These are phyloP conservation scores for Menidia beryllina DNA, from an alignment of 2,113 vertebrate genomes.

Conservation along the genomic window DNA sequence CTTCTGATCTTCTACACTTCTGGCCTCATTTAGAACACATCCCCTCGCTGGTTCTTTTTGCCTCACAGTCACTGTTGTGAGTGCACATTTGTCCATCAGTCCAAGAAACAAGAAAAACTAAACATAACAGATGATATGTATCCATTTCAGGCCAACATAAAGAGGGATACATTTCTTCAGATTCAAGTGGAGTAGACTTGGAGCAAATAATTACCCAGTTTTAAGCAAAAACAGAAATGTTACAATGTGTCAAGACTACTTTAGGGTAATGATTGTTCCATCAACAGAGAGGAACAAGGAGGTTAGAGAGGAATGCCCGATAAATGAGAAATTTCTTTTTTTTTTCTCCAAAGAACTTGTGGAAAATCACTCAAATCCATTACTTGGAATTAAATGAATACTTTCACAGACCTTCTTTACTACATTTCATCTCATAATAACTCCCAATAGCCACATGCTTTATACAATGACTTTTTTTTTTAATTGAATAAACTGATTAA, in stretches of 20 bases:
- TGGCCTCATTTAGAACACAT: slow-evolving; percentile 34
- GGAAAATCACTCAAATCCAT: background rate
- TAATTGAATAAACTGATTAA: background rate
- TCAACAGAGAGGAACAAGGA: slow-evolving; percentile 31
- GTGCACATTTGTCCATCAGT: slow-evolving; percentile 48
- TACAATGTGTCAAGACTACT: background rate
- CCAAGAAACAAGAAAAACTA: too few relatives aligned
- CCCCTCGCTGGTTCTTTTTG: slow-evolving; percentile 33
- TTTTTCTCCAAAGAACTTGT: slow-evolving; percentile 35
- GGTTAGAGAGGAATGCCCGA: slow-evolving; percentile 36
- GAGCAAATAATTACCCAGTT: slow-evolving; percentile 44
- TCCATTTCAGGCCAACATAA: too few relatives aligned
- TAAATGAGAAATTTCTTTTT: slow-evolving; percentile 53
- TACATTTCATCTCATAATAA: too few relatives aligned
- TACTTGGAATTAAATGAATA: slow-evolving; percentile 13
- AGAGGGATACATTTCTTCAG: too few relatives aligned
- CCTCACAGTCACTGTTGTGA: slow-evolving; percentile 32
- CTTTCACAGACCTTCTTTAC: too few relatives aligned
- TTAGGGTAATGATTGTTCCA: slow-evolving; percentile 24
- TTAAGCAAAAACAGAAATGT: slow-evolving; percentile 36
- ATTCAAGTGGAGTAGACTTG: slow-evolving; percentile 35
- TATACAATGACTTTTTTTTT: too few relatives aligned
- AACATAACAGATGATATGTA: too few relatives aligned
- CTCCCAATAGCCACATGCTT: too few relatives aligned
- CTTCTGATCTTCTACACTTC: too few relatives aligned